These are phyloP conservation scores for Eulithis prunata DNA, from an alignment of 2,888 invertebrate species.

Conservation along the genomic window DNA sequence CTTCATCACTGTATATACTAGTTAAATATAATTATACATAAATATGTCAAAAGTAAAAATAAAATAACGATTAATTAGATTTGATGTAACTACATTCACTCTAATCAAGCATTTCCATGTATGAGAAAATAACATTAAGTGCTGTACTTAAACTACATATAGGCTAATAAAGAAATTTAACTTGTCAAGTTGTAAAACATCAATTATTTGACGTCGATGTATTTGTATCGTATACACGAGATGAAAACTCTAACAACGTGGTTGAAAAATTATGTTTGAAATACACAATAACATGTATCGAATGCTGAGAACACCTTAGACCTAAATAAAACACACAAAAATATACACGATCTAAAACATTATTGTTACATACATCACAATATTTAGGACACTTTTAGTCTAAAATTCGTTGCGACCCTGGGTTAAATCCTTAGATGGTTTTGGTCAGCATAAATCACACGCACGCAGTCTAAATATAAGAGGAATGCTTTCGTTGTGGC, in stretches of 20 bases:
- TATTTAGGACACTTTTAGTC: conserved; percentile 78
- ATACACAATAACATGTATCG: conserved; percentile 76
- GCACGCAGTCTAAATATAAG: conserved; percentile 50
- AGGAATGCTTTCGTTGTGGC: conserved; percentile 68
- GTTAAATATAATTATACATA: conserved; percentile 51
- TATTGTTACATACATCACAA: conserved; percentile 83
- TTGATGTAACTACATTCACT: conserved; percentile 53
- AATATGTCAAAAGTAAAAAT: conserved; percentile 71
- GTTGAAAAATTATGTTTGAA: conserved; percentile 27
- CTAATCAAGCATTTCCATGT: conserved; percentile 54
- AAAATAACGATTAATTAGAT: conserved; percentile 59
- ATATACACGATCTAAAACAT: conserved; percentile 81
- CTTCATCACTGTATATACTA: conserved; percentile 60
- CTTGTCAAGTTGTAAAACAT: conserved; percentile 34
- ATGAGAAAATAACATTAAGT: conserved; percentile 52
- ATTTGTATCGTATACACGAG: conserved; percentile 31
- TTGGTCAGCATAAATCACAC: conserved; percentile 59
- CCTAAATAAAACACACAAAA: conserved; percentile 81
- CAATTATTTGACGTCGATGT: conserved; percentile 23
- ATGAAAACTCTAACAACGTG: conserved; percentile 23
- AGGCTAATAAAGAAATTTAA: conserved; percentile 32
- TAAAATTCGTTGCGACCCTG: conserved; percentile 81
- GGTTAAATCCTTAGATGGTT: conserved; percentile 53
- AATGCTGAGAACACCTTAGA: conserved; percentile 70
- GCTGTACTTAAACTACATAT: conserved; percentile 36